Evolutionary conservation across 2,797 vertebrate species (phyloP).

Genomic region (Loriculus beryllinus): DNA sequence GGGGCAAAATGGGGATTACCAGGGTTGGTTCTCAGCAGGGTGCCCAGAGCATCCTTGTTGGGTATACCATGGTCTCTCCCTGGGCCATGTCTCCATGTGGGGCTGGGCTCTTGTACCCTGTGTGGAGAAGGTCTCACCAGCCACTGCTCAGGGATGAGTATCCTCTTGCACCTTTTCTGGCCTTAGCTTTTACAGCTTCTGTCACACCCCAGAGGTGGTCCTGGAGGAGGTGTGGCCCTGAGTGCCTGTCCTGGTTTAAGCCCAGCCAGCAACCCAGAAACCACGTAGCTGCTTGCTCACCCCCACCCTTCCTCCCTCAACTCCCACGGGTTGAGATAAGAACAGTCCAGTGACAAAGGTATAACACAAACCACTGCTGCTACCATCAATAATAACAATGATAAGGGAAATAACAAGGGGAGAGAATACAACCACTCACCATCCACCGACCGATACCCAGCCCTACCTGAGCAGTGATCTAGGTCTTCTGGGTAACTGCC

Average conservation of each 20-base stretch:
- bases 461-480: no score
- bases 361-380: no score
- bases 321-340: no score
- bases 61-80: not conserved
- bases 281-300: no score
- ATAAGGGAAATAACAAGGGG: no score
- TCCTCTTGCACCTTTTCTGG: not conserved
- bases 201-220: not conserved
- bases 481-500: no score
- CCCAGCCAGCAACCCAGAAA: no score
- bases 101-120: not conserved
- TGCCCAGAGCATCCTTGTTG: not conserved
- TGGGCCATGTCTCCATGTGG: accelerated
- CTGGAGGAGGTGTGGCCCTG: not conserved
- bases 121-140: not conserved
- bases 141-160: not conserved
- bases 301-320: no score
- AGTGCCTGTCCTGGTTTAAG: not conserved
- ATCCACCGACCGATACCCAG: no score
- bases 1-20: not conserved
- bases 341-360: no score
- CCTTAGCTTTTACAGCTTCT: not conserved
- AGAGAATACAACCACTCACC: no score
- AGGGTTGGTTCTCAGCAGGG: not conserved
- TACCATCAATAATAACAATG: no score